phyloP scores from a whole-genome alignment of 2,888 invertebrate genomes.

The Leucozona laternaria region DNA sequence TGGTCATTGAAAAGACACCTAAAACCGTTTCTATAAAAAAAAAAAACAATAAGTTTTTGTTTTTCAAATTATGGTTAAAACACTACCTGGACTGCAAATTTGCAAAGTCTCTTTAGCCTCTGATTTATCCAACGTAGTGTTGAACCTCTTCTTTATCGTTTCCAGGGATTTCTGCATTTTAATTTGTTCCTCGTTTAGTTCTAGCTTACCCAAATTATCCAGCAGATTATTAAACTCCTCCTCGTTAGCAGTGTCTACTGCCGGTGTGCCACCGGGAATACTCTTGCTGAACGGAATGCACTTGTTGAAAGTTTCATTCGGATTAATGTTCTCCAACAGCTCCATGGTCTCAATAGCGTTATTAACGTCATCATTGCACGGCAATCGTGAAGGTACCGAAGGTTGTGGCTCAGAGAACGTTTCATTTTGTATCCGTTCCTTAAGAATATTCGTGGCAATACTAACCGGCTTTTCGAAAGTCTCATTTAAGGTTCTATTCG shows the following conservation, averaged over 20 bases:
- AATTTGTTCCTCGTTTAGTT: conserved; percentile 80
- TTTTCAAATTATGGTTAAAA: not conserved
- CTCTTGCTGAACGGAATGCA: conserved; percentile 69
- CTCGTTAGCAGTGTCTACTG: conserved; percentile 80
- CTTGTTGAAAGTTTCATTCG: conserved; percentile 79
- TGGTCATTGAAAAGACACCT: conserved; percentile 63
- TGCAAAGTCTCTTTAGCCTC: conserved; percentile 56
- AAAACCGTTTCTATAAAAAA: conserved; percentile 60
- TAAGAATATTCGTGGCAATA: conserved; percentile 65
- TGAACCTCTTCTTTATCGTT: conserved; percentile 82
- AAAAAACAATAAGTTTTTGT: not conserved
- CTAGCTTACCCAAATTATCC: conserved; percentile 80
- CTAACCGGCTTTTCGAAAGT: conserved; percentile 77
- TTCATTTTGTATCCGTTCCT: conserved; percentile 58
- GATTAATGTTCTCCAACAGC: conserved; percentile 79
- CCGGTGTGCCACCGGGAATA: conserved; percentile 63
- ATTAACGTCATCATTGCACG: conserved; percentile 59
- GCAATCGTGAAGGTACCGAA: conserved; percentile 8
- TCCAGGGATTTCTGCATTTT: conserved; percentile 83
- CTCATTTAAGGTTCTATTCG: conserved; percentile 76
- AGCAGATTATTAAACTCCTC: conserved; percentile 83
- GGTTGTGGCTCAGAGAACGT: conserved; percentile 47
- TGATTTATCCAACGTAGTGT: conserved; percentile 72
- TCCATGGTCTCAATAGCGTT: conserved; percentile 78
- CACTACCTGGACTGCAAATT: conserved; percentile 52